A percentile compares a stretch with the other conserved stretches of the same genome.
Conservation (phyloP, 1,140 invertebrate species). For the Sycobia sp. region DNA sequence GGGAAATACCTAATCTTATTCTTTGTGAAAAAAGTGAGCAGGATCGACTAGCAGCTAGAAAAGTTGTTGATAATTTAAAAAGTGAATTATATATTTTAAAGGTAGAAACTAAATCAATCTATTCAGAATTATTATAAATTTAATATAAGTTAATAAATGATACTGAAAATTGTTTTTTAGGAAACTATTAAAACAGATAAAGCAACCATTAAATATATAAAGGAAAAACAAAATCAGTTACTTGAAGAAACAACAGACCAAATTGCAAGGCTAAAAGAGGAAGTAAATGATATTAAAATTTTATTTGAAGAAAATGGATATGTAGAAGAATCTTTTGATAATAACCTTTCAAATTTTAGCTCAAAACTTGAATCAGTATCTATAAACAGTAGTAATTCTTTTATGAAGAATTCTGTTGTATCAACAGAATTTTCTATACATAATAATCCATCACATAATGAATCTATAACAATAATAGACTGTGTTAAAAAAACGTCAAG, state of each 20-base stretch:
- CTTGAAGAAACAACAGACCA: constrained; percentile 21
- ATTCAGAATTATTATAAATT: background rate
- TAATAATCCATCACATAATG: background rate
- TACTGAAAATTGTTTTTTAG: constrained; percentile 15
- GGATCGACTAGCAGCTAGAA: constrained; percentile 1
- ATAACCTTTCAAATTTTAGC: constrained; percentile 17
- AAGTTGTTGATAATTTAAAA: constrained; percentile 21
- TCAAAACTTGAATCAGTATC: constrained; percentile 12
- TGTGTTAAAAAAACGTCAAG: background rate
- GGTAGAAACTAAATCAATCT: background rate
- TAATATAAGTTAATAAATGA: background rate
- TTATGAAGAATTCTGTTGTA: background rate
- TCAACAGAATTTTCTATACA: background rate
- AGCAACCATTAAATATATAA: background rate
- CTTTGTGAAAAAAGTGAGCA: constrained; percentile 25
- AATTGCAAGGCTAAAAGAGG: constrained; percentile 17
- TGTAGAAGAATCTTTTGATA: constrained; percentile 5
- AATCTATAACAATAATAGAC: background rate
- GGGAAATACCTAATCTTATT: constrained; percentile 27
- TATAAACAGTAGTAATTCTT: background rate
- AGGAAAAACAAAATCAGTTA: constrained; percentile 15
- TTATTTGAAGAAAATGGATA: constrained; percentile 32
- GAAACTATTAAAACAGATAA: constrained; percentile 7
- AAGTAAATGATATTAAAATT: constrained; percentile 27
- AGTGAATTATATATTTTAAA: constrained; percentile 22